phyloP scores from a whole-genome alignment of 1,140 invertebrate species.

The Brachionus angularis region DNA sequence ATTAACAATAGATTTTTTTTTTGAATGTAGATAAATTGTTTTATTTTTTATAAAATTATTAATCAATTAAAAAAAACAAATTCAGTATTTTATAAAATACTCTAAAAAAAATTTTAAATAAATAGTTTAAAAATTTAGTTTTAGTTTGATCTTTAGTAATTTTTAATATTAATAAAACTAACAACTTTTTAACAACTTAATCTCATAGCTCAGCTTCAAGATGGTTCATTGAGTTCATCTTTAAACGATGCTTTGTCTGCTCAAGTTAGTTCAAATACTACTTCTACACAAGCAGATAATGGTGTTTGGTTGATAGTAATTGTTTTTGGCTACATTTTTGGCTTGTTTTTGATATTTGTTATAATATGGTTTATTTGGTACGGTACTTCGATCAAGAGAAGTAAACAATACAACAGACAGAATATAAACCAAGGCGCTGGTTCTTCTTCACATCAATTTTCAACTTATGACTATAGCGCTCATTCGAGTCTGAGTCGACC shows the following conservation, averaged over 20 bases:
- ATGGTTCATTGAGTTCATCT: constrained; percentile 33
- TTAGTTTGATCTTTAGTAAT: too few species aligned
- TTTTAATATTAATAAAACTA: too few species aligned
- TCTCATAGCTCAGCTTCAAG: too few species aligned
- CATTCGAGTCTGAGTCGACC: background rate
- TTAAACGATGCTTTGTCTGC: background rate
- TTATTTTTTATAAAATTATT: background rate
- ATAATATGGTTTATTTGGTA: constrained; percentile 44
- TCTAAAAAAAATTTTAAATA: too few species aligned
- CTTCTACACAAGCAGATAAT: background rate
- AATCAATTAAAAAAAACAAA: background rate
- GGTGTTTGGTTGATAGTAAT: constrained; percentile 42
- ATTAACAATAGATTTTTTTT: background rate
- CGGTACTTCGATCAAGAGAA: constrained; percentile 27
- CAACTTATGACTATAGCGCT: background rate
- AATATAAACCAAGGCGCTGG: background rate
- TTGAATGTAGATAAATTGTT: background rate
- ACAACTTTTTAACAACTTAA: too few species aligned
- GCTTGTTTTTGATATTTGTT: constrained; percentile 40
- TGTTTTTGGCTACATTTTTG: constrained; percentile 41
- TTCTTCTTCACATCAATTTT: constrained; percentile 32
- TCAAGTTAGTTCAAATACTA: background rate
- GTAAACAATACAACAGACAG: background rate
- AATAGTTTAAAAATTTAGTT: too few species aligned
- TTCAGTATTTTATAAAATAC: background rate